phyloP scores from a whole-genome alignment of 2,888 invertebrate species.

The Empis stercorea region DNA sequence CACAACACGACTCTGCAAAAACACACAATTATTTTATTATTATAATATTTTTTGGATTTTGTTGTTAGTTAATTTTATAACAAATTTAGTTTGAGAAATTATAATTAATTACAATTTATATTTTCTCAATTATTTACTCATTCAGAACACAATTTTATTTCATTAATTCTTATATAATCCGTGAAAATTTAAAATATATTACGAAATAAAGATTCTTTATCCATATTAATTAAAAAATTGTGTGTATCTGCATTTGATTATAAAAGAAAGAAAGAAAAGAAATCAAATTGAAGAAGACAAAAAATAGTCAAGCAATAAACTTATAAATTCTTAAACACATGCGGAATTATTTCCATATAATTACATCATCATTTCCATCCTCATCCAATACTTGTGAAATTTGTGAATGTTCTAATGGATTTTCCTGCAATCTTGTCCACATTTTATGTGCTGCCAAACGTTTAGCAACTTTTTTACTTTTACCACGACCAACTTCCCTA shows the following conservation, averaged over 20 bases:
- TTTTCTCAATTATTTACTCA: too few relatives aligned
- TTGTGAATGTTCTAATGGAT: slow-evolving; percentile 56
- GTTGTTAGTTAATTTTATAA: background rate
- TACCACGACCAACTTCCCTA: slow-evolving; percentile 75
- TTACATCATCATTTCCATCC: slow-evolving; percentile 49
- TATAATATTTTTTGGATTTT: background rate
- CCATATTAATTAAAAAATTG: slow-evolving; percentile 3
- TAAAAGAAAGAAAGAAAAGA: slow-evolving; percentile 1
- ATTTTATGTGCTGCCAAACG: slow-evolving; percentile 91
- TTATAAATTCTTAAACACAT: too few relatives aligned
- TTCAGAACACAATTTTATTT: too few relatives aligned
- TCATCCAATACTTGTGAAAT: slow-evolving; percentile 47
- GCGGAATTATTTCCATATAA: background rate
- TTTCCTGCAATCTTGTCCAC: slow-evolving; percentile 73
- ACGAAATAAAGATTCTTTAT: too few relatives aligned
- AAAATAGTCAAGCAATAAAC: background rate
- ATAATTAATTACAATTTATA: too few relatives aligned
- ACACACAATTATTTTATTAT: slow-evolving; percentile 26
- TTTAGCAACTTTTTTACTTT: slow-evolving; percentile 94
- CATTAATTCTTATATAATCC: background rate
- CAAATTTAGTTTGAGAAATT: too few relatives aligned
- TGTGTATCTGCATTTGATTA: slow-evolving; percentile 10
- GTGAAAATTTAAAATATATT: background rate
- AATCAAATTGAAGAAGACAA: background rate
- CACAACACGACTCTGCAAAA: slow-evolving; percentile 43